Evolutionary conservation across 2,113 vertebrate genomes (phyloP).

Genomic region (Sinocyclocheilus rhinocerous): DNA sequence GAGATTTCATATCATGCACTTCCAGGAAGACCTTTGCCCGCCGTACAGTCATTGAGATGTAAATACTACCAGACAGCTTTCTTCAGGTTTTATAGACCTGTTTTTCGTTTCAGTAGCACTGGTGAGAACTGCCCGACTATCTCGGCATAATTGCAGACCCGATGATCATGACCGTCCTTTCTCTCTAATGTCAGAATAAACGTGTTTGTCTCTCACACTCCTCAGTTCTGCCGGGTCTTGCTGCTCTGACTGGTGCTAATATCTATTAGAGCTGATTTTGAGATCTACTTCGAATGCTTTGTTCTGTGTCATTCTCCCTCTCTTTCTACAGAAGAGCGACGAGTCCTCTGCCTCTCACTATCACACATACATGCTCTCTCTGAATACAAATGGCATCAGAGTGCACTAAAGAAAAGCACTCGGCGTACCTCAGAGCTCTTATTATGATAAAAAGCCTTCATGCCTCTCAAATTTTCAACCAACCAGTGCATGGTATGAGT

Average conservation of each 20-base stretch:
- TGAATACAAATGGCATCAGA: conserved; percentile 32
- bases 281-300: conserved; percentile 5
- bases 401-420: conserved; percentile 36
- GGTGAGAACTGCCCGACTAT: background rate
- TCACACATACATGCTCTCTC: background rate
- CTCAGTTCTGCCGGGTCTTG: background rate
- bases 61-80: background rate
- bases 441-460: conserved; percentile 43
- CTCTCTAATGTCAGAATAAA: conserved; percentile 8
- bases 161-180: background rate
- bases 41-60: background rate
- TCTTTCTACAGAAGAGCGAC: background rate
- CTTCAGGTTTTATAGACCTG: background rate
- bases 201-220: background rate
- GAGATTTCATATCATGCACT: no score
- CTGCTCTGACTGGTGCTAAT: background rate
- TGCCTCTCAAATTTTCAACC: conserved; percentile 4
- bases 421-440: conserved; percentile 31
- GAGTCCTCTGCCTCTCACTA: conserved; percentile 1
- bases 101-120: background rate
- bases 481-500: background rate
- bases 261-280: conserved; percentile 24
- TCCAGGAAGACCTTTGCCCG: no score
- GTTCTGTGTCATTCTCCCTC: conserved; percentile 16
- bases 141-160: background rate